phyloP scores from a whole-genome alignment of 1,140 invertebrate species.

The Mya arenaria region DNA sequence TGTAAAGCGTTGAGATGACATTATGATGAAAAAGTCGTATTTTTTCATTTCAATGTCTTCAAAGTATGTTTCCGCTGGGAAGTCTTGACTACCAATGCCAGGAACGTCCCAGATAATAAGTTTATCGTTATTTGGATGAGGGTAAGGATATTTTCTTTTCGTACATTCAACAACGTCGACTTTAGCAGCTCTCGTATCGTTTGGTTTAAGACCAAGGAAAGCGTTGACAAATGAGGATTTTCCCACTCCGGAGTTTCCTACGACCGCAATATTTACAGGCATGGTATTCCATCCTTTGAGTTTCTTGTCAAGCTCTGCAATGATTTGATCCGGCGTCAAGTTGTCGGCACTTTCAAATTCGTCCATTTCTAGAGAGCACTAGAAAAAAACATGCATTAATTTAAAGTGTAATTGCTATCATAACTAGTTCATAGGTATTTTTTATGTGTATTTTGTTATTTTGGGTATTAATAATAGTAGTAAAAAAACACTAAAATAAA shows the following conservation, averaged over 20 bases:
- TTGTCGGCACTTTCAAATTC: too few species aligned
- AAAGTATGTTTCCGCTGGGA: background rate
- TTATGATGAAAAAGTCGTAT: conserved; percentile 22
- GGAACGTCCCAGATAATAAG: conserved; percentile 7
- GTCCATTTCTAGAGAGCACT: too few species aligned
- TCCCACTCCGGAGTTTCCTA: background rate
- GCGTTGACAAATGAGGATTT: background rate
- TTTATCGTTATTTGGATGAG: background rate
- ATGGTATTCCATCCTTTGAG: background rate
- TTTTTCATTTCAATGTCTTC: background rate
- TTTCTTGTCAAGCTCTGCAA: too few species aligned
- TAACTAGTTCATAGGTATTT: too few species aligned
- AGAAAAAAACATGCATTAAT: too few species aligned
- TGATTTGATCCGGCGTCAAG: too few species aligned
- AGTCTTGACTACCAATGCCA: background rate
- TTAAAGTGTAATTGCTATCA: too few species aligned
- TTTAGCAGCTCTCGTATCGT: background rate
- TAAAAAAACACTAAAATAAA: too few species aligned
- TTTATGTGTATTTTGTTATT: too few species aligned
- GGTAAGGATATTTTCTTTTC: background rate
- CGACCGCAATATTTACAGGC: background rate
- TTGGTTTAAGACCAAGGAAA: background rate
- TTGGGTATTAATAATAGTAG: too few species aligned
- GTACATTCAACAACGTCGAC: background rate
- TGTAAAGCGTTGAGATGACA: background rate